A percentile compares a stretch with the other conserved stretches of the same genome.
Conservation (phyloP, 2,888 invertebrate species). For the Dioctria rufipes region DNA sequence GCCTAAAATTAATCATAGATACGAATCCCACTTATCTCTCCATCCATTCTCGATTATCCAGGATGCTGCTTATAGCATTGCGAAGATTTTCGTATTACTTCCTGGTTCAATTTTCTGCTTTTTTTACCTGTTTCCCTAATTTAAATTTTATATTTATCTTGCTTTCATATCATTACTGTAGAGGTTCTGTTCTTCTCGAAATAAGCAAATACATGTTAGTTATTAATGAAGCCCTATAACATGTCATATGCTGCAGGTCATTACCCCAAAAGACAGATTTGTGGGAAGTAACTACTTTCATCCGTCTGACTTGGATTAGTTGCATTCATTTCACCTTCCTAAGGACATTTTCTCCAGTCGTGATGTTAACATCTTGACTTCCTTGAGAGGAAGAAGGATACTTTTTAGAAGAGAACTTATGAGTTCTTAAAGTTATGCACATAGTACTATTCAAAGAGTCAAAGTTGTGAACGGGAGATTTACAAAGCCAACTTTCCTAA, state of each 20-base stretch:
- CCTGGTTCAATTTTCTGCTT: too few relatives aligned
- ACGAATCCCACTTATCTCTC: too few relatives aligned
- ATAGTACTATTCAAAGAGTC: not conserved
- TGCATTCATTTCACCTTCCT: slow-evolving; percentile 13
- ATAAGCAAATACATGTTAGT: too few relatives aligned
- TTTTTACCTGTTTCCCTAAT: too few relatives aligned
- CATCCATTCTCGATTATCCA: too few relatives aligned
- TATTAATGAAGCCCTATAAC: too few relatives aligned
- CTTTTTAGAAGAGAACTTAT: slow-evolving; percentile 15
- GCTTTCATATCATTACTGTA: too few relatives aligned
- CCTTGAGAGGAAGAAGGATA: not conserved
- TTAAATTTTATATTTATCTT: too few relatives aligned
- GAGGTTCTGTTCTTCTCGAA: too few relatives aligned
- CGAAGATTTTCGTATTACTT: too few relatives aligned
- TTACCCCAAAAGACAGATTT: not conserved
- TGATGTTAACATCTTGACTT: slow-evolving; percentile 16
- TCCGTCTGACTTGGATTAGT: slow-evolving; percentile 27
- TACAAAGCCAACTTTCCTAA: slow-evolving; percentile 23
- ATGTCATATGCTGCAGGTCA: not conserved
- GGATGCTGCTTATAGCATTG: too few relatives aligned
- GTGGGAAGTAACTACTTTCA: slow-evolving; percentile 12
- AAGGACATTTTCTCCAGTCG: not conserved
- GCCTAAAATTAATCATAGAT: too few relatives aligned
- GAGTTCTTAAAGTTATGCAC: slow-evolving; percentile 11
- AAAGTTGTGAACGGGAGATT: not conserved